Evolutionary conservation across 1,140 invertebrate genomes (phyloP).

Genomic region (Orchestia grillus): DNA sequence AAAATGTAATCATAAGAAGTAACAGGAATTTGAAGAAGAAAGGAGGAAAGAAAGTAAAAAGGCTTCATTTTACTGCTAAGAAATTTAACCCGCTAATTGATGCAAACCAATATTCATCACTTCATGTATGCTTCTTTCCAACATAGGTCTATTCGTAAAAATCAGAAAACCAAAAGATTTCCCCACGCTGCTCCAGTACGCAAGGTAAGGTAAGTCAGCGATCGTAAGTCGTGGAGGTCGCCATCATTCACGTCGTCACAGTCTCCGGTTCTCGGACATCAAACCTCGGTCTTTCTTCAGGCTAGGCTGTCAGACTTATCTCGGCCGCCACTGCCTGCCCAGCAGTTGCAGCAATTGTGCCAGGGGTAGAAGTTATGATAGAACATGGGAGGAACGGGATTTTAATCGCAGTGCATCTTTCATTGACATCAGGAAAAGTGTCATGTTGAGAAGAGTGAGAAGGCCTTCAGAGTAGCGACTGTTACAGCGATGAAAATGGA

Average conservation of each 20-base stretch:
- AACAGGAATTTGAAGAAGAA: no score
- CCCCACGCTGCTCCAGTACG: background rate
- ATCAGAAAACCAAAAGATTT: background rate
- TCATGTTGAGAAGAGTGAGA: no score
- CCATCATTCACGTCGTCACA: background rate
- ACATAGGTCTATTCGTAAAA: background rate
- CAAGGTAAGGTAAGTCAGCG: background rate
- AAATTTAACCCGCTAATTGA: background rate
- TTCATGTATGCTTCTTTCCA: background rate
- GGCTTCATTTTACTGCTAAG: background rate
- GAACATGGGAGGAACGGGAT: no score
- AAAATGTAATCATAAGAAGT: no score
- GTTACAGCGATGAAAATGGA: no score
- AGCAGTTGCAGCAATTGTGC: background rate
- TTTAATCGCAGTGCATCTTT: no score
- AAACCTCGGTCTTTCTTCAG: background rate
- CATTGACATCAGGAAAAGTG: no score
- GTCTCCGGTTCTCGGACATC: background rate
- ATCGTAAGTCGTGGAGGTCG: background rate
- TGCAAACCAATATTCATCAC: background rate
- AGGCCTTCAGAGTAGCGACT: no score
- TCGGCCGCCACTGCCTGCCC: background rate
- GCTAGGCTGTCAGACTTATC: background rate
- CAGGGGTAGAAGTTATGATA: background rate
- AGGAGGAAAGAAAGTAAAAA: no score